phyloP scores from a whole-genome alignment of 2,797 vertebrate species.

The Poecilia velifera region DNA sequence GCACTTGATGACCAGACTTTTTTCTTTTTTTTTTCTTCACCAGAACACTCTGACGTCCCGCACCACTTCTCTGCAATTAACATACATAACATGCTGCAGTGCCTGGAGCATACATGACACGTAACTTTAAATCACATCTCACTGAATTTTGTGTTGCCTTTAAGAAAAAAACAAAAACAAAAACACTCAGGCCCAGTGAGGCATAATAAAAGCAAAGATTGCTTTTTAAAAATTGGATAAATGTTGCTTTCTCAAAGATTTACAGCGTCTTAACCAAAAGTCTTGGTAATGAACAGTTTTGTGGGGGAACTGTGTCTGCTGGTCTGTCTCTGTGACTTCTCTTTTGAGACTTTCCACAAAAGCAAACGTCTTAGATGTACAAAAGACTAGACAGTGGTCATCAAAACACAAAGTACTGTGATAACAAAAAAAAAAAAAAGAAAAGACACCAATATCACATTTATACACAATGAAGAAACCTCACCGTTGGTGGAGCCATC shows the following conservation, averaged over 20 bases:
- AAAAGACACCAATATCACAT: constrained; percentile 48
- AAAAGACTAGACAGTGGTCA: constrained; percentile 55
- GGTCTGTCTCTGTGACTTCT: neutral
- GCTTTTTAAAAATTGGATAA: constrained; percentile 27
- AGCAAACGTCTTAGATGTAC: neutral
- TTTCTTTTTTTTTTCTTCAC: neutral
- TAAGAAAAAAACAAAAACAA: neutral
- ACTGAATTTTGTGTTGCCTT: constrained; percentile 3
- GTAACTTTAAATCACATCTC: neutral
- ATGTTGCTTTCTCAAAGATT: neutral
- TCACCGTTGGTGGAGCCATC: constrained; percentile 27
- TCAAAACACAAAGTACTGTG: constrained; percentile 55
- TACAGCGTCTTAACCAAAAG: neutral
- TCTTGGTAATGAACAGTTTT: neutral
- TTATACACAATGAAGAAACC: constrained; percentile 33
- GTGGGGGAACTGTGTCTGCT: neutral
- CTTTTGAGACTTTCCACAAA: neutral
- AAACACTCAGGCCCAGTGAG: neutral
- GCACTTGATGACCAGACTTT: constrained; percentile 66
- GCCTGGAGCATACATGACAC: neutral
- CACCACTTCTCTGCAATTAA: constrained; percentile 3
- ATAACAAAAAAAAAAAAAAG: neutral
- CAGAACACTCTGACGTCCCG: constrained; percentile 21
- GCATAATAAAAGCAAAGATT: constrained; percentile 12
- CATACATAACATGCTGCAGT: neutral